Evolutionary conservation across 2,113 vertebrate genomes (phyloP), one percentile per base, ranked within the genome.

Genomic region (Lepus timidus): DNA sequence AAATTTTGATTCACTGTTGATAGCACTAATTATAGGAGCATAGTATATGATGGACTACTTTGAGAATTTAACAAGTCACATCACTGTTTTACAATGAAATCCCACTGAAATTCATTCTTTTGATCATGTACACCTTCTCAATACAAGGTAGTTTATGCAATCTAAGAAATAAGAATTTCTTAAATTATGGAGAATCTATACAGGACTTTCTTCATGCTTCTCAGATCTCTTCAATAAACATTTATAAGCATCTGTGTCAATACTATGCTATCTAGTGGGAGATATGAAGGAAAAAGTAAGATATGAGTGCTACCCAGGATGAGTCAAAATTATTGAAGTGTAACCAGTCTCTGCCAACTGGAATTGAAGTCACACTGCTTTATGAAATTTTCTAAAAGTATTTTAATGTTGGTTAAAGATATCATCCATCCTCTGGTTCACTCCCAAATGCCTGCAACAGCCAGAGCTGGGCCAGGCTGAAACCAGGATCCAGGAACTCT

Each of bases 21-120:
- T 71, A 96, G 6, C 12, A 80, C 76, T 79, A 51, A 52, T 95
- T 58, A 91, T 51, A 44, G 44, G 67, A 93, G 70, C 58, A 73
- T 88, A 90, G 81, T 87, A 49, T 68, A 87, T 49, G 23, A 95
- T 27, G 97, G 31, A 82, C 13, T 52, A 19, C 76, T 91, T 31
- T 88, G 52, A 93, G 96, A 96, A 90, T 93, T 74, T 33, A 96
- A 90, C 70, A 75, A 79, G 83, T 31, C 58, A 75, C 74, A 29
- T 90, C 27, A 88, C 93, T 85, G 84, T 87, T 97, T 75, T 79
- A 9, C 91, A 95, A 68, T 96, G 86, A 94, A 95, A 94, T 84
- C 67, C n/a, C 73, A 31, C 80, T 95, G 78, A 70, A 94, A 88
- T 93, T 93, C 4, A 71, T 1, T 96, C 75, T 97, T 88, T 36